Percentiles rank a stretch among this genome's conserved stretches.
phyloP scores from a whole-genome alignment of 2,797 vertebrate species.

The Ammospiza maritima region DNA sequence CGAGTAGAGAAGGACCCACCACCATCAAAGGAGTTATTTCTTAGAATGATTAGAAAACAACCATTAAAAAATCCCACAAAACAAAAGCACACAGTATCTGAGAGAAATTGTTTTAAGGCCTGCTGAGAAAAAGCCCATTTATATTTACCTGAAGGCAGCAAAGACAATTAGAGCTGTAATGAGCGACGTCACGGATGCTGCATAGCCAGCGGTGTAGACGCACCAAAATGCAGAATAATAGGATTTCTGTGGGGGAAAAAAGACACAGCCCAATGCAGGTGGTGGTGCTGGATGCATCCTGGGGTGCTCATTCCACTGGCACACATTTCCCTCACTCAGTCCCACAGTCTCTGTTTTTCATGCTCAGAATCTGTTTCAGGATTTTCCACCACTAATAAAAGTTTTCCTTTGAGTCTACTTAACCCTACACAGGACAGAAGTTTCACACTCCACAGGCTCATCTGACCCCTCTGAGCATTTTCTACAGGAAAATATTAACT shows the following conservation, averaged over 20 bases:
- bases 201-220: conserved; percentile 91
- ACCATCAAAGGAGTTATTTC: not conserved
- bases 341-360: not conserved
- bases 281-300: not conserved
- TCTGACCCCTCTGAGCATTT: not conserved
- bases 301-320: not conserved
- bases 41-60: not conserved
- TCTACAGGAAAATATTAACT: not conserved
- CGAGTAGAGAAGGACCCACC: not conserved
- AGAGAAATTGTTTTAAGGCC: not conserved
- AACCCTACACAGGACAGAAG: not conserved
- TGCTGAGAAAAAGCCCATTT: not conserved
- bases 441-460: not conserved
- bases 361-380: not conserved
- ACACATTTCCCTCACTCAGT: not conserved
- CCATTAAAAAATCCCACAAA: not conserved
- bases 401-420: not conserved
- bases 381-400: not conserved
- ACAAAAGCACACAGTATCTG: not conserved
- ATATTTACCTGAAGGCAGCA: conserved; percentile 87
- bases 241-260: conserved; percentile 76
- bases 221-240: conserved; percentile 85
- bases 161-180: conserved; percentile 87
- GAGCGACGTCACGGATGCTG: conserved; percentile 88
- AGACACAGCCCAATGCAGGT: conserved; percentile 6